Conservation (phyloP, 1,140 invertebrate genomes). For the Listronotus oregonensis region DNA sequence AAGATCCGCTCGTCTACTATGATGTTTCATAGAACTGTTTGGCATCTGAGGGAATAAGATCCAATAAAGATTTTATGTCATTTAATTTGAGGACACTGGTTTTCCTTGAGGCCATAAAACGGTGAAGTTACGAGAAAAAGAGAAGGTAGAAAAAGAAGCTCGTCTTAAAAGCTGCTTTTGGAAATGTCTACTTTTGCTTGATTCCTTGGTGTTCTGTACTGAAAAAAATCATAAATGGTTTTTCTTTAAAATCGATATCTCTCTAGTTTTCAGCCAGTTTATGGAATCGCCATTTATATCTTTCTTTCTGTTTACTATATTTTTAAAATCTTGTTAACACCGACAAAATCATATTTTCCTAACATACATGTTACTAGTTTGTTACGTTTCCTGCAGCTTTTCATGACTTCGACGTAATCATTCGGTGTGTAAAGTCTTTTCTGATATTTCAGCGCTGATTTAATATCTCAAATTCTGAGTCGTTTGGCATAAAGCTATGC, state of each 20-base stretch:
- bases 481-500: neutral
- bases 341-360: constrained; percentile 1
- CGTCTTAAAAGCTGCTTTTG: neutral
- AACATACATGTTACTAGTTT: neutral
- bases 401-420: neutral
- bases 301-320: neutral
- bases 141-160: neutral
- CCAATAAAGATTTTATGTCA: neutral
- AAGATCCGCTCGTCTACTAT: neutral
- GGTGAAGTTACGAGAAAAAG: neutral
- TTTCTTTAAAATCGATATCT: no score
- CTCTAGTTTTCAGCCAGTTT: neutral
- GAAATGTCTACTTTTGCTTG: neutral
- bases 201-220: neutral
- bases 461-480: neutral
- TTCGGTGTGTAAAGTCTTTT: neutral
- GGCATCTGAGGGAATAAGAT: neutral
- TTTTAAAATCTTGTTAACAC: neutral
- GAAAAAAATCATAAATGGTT: constrained; percentile 2
- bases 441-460: neutral
- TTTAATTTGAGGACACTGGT: neutral
- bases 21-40: constrained; percentile 1
- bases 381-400: neutral
- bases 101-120: constrained; percentile 1
- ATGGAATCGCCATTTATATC: neutral